Evolutionary conservation across 2,888 invertebrate species (phyloP), one percentile per base, ranked within the genome.

Genomic region (Dryadula phaetusa): DNA sequence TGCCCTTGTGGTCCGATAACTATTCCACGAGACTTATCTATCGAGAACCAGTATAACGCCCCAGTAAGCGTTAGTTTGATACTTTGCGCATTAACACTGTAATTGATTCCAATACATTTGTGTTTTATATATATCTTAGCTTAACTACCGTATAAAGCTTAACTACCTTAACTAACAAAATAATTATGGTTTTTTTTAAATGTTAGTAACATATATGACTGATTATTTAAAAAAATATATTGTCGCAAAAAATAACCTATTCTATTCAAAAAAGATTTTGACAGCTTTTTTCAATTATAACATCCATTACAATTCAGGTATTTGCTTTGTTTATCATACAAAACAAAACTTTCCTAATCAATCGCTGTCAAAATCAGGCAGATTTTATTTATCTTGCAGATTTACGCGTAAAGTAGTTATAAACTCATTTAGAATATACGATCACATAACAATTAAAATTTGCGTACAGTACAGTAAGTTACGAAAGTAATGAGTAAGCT

Each of bases 1-100:
- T 87, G 82, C 88, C 83, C 86, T 87, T 86, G 86, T 83, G 88
- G 86, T 84, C 84, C 85, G 88, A 88, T 90, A 89, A 74, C 71
- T 71, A 65, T 83, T 83, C 83, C 77, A 70, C 79, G 79, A 83
- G 85, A 87, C 86, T 87, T 89, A 88, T 88, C 88, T 88, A 83
- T 86, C 82, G 83, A 79, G 77, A 82, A 84, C 79, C 77, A 75
- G 78, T 80, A 82, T 86, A 85, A 84, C 79, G 80, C 77, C 77
- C 78, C 79, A 79, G 84, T 85, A 85, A 86, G 84, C 83, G 84
- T 77, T 70, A 72, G 69, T 75, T 74, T 73, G 74, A 79, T 80
- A 76, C 69, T 64, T 71, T 58, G 42, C 60, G 53, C 62, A 62
- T 68, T 47, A 64, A 20, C 61, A 54, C 60, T 65, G 25, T 64